These are phyloP conservation scores for Petromus typicus DNA, from an alignment of 2,113 vertebrate genomes.

Conservation along the genomic window DNA sequence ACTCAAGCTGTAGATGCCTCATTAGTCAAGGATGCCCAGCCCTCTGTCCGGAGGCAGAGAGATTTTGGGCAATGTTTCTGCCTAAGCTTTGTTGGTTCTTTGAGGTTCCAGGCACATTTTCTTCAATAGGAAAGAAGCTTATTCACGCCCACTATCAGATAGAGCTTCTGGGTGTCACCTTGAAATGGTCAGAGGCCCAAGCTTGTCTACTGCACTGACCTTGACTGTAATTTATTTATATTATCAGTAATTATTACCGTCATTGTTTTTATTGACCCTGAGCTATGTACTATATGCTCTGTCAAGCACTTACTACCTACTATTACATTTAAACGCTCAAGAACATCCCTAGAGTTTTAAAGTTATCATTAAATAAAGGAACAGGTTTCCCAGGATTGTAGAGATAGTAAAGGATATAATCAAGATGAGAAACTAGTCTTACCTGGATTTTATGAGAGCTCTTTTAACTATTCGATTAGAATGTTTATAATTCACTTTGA, in stretches of 20 bases:
- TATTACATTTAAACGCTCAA: slow-evolving; percentile 43
- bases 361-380: background rate
- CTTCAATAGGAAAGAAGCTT: background rate
- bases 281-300: background rate
- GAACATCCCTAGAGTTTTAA: background rate
- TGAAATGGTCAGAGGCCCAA: background rate
- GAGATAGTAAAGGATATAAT: background rate
- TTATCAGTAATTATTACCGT: background rate
- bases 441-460: background rate
- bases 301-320: background rate
- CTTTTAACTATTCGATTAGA: background rate
- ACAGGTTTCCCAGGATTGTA: background rate
- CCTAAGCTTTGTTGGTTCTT: background rate
- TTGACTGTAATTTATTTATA: background rate
- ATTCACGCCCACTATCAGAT: too few species aligned
- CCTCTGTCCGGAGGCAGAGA: background rate
- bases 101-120: background rate
- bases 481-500: slow-evolving; percentile 20
- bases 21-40: background rate
- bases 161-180: background rate
- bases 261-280: background rate
- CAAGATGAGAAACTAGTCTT: background rate
- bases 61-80: background rate
- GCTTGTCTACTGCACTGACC: background rate
- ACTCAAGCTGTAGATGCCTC: background rate